Percentiles rank a stretch among this genome's conserved stretches.
Evolutionary conservation across 2,888 invertebrate genomes (phyloP).

Genomic region (Torymus tubicola): DNA sequence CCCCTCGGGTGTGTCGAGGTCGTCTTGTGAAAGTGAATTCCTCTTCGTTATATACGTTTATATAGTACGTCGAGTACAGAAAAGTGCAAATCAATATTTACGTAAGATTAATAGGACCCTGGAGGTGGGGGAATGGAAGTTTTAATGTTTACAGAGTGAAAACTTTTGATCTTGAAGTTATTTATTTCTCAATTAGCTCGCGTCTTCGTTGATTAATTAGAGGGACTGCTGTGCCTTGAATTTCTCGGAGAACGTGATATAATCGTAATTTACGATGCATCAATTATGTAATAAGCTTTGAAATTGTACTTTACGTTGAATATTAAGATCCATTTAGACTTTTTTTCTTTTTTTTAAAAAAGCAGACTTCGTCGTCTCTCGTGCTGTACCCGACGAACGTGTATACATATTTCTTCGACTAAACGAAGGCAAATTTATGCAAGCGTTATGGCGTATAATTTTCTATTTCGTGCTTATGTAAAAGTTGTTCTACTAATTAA

Average conservation of each 20-base stretch:
- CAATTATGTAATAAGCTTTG: neutral
- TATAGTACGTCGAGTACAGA: neutral
- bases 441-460: constrained; percentile 21
- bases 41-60: neutral
- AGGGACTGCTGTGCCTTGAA: neutral
- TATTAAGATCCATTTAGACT: constrained; percentile 1
- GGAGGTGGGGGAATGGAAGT: neutral
- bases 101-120: constrained; percentile 3
- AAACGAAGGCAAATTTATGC: constrained; percentile 47
- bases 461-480: constrained; percentile 31
- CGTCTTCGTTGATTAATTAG: constrained; percentile 6
- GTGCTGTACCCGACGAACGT: too few species aligned
- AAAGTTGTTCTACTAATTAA: constrained; percentile 44
- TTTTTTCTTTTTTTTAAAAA: neutral
- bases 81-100: constrained; percentile 19
- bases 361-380: neutral
- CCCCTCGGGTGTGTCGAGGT: too few species aligned
- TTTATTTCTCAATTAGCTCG: neutral
- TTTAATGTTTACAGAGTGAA: constrained; percentile 1
- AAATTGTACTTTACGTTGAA: neutral
- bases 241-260: neutral
- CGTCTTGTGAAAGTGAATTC: neutral
- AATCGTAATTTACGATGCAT: constrained; percentile 9
- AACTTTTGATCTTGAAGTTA: constrained; percentile 2
- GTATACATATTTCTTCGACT: too few species aligned